Percentiles rank a stretch among this genome's conserved stretches.
Conservation (phyloP, 2,797 vertebrate genomes). For the Scleropages formosus region DNA sequence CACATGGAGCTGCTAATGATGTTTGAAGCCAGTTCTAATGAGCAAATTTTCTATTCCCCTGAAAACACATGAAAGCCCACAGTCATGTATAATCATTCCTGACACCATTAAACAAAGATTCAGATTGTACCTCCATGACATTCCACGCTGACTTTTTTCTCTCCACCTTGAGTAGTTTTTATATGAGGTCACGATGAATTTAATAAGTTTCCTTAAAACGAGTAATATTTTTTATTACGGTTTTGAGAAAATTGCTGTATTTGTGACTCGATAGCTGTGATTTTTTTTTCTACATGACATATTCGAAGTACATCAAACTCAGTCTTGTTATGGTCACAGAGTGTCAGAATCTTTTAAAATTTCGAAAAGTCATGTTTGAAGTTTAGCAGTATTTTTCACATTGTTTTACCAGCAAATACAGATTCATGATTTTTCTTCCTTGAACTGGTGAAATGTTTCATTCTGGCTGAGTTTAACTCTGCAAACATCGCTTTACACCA, state of each 20-base stretch:
- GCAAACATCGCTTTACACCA: neutral
- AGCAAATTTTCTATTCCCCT: constrained; percentile 59
- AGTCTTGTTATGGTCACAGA: too few species aligned
- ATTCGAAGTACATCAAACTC: too few species aligned
- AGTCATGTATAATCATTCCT: constrained; percentile 56
- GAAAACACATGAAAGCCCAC: constrained; percentile 61
- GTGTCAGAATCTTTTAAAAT: too few species aligned
- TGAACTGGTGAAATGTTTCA: too few species aligned
- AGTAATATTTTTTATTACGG: neutral
- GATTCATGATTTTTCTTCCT: too few species aligned
- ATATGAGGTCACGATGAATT: neutral
- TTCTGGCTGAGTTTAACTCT: too few species aligned
- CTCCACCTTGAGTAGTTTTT: neutral
- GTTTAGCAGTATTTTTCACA: too few species aligned
- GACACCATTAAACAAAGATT: constrained; percentile 49
- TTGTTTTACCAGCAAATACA: too few species aligned
- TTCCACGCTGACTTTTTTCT: neutral
- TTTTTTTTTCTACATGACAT: too few species aligned
- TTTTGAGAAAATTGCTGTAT: neutral
- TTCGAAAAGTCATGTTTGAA: too few species aligned
- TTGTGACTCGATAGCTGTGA: too few species aligned
- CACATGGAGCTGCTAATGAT: constrained; percentile 53
- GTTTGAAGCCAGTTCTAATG: constrained; percentile 50
- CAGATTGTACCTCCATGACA: neutral
- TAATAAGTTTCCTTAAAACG: constrained; percentile 16